phyloP scores from a whole-genome alignment of 1,140 invertebrate species.

The Holcopasites calliopsidis region DNA sequence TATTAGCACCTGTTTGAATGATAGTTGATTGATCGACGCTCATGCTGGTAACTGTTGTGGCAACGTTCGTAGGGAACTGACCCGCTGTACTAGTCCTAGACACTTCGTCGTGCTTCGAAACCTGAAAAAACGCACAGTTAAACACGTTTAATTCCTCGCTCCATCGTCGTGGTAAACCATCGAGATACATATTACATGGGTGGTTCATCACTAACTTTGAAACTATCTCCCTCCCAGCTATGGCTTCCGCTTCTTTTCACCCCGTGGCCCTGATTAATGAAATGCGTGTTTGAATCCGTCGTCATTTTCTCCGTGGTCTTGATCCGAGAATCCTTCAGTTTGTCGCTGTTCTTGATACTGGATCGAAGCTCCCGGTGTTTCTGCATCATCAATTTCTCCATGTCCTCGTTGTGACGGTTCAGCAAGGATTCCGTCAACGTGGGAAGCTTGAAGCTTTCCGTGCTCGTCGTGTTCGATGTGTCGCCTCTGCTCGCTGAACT shows the following conservation, averaged over 20 bases:
- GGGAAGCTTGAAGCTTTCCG: conserved; percentile 77
- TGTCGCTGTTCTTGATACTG: conserved; percentile 78
- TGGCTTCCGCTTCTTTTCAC: conserved; percentile 68
- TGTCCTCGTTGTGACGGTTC: conserved; percentile 86
- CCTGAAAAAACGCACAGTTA: conserved; percentile 38
- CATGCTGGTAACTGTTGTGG: conserved; percentile 44
- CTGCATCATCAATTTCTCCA: conserved; percentile 88
- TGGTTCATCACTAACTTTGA: conserved; percentile 57
- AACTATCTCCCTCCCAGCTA: conserved; percentile 62
- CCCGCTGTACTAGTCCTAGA: conserved; percentile 43
- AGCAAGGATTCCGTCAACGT: conserved; percentile 85
- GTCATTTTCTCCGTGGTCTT: conserved; percentile 66
- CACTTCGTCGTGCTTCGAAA: conserved; percentile 61
- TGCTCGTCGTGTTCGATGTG: conserved; percentile 56
- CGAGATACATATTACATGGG: neutral
- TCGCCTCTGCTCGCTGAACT: conserved; percentile 68
- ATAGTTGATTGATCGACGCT: conserved; percentile 53
- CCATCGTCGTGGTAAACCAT: neutral
- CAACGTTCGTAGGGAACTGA: conserved; percentile 34
- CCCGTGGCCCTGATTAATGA: conserved; percentile 51
- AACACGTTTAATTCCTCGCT: neutral
- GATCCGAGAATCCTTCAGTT: conserved; percentile 72
- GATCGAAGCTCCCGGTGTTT: conserved; percentile 84
- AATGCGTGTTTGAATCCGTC: conserved; percentile 23
- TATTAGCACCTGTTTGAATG: conserved; percentile 63